Conservation (phyloP, 2,113 vertebrate genomes). For the Oncorhynchus keta region DNA sequence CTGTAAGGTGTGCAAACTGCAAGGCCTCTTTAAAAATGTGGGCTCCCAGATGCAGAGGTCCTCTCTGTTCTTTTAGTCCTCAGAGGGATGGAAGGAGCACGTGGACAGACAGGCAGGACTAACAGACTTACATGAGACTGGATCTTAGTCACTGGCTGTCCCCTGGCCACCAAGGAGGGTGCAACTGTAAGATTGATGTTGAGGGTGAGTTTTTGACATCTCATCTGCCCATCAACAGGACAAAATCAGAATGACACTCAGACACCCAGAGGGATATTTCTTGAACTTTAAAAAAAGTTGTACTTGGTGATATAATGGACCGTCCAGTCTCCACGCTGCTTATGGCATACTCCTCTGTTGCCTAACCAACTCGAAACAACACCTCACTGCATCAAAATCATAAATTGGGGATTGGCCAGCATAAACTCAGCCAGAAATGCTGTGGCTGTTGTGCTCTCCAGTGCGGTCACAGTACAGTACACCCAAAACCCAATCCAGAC, state of each 20-base stretch:
- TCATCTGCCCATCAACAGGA: conserved; percentile 27
- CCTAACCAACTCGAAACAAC: conserved; percentile 31
- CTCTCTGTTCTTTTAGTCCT: conserved; percentile 49
- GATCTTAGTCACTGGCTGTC: conserved; percentile 54
- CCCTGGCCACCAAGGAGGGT: conserved; percentile 37
- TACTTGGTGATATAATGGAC: conserved; percentile 21
- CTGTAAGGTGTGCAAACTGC: conserved; percentile 69
- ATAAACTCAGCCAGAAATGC: not conserved
- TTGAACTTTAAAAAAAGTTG: conserved; percentile 30
- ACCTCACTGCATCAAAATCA: not conserved
- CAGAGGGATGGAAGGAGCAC: not conserved
- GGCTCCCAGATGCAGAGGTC: conserved; percentile 64
- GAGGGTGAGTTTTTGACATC: conserved; percentile 32
- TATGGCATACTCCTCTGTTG: not conserved
- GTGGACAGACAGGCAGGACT: not conserved
- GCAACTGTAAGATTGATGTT: not conserved
- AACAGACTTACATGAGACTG: not conserved
- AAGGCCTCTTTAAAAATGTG: conserved; percentile 69
- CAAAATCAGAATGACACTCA: conserved; percentile 16
- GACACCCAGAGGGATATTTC: conserved; percentile 31
- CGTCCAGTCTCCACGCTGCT: conserved; percentile 13
- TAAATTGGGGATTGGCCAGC: not conserved
- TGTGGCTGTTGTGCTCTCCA: not conserved
- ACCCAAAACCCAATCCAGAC: not conserved
- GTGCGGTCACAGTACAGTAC: not conserved